Conservation (phyloP, 2,797 vertebrate species). For the Okamejei kenojei region DNA sequence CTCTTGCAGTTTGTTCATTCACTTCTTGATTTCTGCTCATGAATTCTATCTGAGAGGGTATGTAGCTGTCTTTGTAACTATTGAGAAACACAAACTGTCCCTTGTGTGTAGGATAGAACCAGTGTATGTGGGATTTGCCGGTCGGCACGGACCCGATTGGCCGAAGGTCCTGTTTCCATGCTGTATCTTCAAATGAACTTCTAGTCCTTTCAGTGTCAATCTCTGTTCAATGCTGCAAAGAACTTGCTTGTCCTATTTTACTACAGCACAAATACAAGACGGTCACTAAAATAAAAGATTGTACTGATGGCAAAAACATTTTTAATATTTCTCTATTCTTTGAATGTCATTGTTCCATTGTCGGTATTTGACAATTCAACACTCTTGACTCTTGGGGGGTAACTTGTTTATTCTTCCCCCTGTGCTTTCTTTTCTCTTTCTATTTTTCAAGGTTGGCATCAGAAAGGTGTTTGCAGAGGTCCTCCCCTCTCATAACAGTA, state of each 20-base stretch:
- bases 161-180: too few relatives aligned
- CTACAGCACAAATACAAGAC: background rate
- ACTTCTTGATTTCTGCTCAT: background rate
- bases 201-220: too few relatives aligned
- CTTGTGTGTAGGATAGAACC: too few relatives aligned
- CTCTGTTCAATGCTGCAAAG: background rate
- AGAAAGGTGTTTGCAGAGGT: slow-evolving; percentile 90
- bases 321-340: background rate
- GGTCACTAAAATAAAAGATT: background rate
- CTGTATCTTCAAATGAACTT: too few relatives aligned
- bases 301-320: background rate
- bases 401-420: background rate
- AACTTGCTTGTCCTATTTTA: background rate
- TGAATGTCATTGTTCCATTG: background rate
- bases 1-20: background rate
- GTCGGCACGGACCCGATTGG: too few relatives aligned
- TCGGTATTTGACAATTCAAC: too few relatives aligned
- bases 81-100: too few relatives aligned
- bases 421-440: rapidly evolving
- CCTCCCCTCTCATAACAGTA: slow-evolving; percentile 91
- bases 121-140: too few relatives aligned
- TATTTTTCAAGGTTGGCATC: slow-evolving; percentile 77
- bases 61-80: too few relatives aligned
- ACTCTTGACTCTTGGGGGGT: too few relatives aligned
- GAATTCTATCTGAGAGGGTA: background rate